These are phyloP conservation scores for Petrocephalus sullivani DNA, from an alignment of 2,797 vertebrate species.

Conservation along the genomic window DNA sequence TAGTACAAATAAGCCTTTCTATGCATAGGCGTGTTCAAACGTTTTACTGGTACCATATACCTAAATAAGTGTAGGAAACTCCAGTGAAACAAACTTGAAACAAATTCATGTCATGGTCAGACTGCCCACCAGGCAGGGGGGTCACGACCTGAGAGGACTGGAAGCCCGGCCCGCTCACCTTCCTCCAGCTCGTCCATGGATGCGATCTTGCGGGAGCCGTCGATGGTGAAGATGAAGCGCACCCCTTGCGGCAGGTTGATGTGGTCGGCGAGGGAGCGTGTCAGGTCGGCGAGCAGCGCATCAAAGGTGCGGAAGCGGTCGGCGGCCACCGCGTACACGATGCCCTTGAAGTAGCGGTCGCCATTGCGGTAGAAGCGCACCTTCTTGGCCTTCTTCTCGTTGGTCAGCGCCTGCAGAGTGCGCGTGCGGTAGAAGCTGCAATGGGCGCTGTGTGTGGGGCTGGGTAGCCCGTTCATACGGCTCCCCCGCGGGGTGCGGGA, in stretches of 20 bases:
- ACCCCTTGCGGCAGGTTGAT: conserved; percentile 97
- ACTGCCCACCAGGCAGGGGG: neutral
- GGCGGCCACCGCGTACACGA: conserved; percentile 89
- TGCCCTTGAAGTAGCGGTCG: conserved; percentile 98
- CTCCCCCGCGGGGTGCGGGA: conserved; percentile 81
- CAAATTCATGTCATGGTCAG: neutral
- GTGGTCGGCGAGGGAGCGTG: conserved; percentile 91
- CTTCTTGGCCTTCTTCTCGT: conserved; percentile 97
- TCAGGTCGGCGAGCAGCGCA: conserved; percentile 92
- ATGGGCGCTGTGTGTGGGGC: conserved; percentile 94
- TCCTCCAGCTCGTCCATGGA: conserved; percentile 92
- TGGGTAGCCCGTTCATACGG: conserved; percentile 90
- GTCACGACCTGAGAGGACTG: neutral
- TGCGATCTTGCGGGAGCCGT: conserved; percentile 76
- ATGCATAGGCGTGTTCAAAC: neutral
- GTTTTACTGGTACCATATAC: neutral
- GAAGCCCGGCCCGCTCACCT: conserved; percentile 61
- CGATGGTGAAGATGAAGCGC: conserved; percentile 92
- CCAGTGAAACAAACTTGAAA: neutral
- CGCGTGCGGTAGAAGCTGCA: conserved; percentile 98
- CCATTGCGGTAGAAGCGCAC: conserved; percentile 99
- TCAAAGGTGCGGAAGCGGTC: conserved; percentile 97
- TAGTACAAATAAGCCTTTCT: neutral
- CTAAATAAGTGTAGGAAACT: neutral
- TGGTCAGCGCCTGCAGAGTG: conserved; percentile 90